Evolutionary conservation across 2,888 invertebrate genomes (phyloP), one percentile per base, ranked within the genome.

Genomic region (Adelognathus sp.): DNA sequence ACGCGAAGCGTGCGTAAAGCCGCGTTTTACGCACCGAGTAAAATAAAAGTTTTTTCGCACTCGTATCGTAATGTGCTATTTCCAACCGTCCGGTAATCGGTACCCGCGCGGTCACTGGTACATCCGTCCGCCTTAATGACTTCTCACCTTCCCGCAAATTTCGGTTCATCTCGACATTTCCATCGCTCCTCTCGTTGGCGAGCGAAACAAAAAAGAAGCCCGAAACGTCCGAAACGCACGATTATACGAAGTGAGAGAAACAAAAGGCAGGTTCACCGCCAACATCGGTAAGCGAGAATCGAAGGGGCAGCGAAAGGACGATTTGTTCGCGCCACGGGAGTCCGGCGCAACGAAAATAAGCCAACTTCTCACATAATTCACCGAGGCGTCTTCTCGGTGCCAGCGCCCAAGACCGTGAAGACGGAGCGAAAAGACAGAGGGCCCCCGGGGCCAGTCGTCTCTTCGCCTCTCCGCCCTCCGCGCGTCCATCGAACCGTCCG

Each of bases 251-350:
- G 60, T 36, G 64, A 76, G 70, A 76, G 80, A 66, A 76, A 82
- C 72, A 76, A 79, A 82, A 81, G 83, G 78, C 78, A 82, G 78
- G 63, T 60, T 70, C 73, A n/a, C 63, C 60, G 56, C 41, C 36
- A 56, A n/a, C n/a, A n/a, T n/a, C 44, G 56, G 76, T 67, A 73
- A 73, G 72, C 39, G 72, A 52, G 73, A 61, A 39, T 76, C 77
- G 83, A 81, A 77, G 18, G 78, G 81, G 84, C n/a, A 86, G 84
- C 86, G 85, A 88, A 84, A 84, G 87, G 86, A 88, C 89, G 90
- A 91, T 91, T 91, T 90, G 91, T 89, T 88, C 87, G 90, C 91
- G 84, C 91, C 86, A 88, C 90, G 85, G 91, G 91, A 90, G 90
- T 88, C 86, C 88, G 85, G 83, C 87, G 56, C 29, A 63, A 46